Percentiles rank a stretch among this genome's conserved stretches.
Conservation (phyloP, 2,113 vertebrate genomes). For the Sigmodon hispidus region DNA sequence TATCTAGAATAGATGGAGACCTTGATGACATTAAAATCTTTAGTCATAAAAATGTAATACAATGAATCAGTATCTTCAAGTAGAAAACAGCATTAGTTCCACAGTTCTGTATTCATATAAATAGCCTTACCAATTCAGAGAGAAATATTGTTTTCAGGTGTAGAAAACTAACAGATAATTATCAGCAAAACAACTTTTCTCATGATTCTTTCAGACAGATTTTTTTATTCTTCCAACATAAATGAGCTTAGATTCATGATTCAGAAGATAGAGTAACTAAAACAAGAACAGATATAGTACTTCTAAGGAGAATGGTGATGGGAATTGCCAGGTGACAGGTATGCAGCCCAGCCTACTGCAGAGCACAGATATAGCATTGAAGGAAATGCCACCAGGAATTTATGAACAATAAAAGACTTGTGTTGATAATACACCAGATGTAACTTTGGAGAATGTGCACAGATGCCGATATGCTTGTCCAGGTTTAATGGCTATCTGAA, state of each 20-base stretch:
- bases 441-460: neutral
- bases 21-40: fast-evolving
- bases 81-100: neutral
- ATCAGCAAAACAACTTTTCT: neutral
- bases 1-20: neutral
- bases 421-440: neutral
- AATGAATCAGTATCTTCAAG: neutral
- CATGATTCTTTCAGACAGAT: neutral
- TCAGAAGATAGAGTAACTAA: neutral
- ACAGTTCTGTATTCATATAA: neutral
- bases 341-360: neutral
- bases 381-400: no score
- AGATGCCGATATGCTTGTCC: neutral
- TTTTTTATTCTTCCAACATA: neutral
- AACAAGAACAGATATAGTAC: neutral
- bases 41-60: neutral
- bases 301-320: neutral
- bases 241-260: neutral
- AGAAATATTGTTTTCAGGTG: neutral
- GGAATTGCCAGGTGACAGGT: neutral
- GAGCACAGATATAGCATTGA: neutral
- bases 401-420: neutral
- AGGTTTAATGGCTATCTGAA: neutral
- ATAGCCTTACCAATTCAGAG: neutral
- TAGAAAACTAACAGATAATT: neutral